phyloP scores from a whole-genome alignment of 2,888 invertebrate genomes.

The Tridacna crocea region DNA sequence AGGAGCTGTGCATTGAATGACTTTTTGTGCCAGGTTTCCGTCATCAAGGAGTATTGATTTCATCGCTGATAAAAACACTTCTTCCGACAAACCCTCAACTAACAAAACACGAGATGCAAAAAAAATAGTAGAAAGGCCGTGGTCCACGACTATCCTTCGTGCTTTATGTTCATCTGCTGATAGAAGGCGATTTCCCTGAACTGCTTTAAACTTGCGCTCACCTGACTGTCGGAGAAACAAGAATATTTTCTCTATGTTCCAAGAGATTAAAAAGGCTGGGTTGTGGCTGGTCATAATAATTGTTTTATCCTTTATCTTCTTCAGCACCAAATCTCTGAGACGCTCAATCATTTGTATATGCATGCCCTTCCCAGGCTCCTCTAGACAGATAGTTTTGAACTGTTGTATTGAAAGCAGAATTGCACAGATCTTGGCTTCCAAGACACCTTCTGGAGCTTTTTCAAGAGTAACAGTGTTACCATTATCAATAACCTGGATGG shows the following conservation, averaged over 20 bases:
- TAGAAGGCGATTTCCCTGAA: not conserved
- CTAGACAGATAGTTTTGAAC: slow-evolving; percentile 29
- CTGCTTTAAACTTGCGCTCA: not conserved
- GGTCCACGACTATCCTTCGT: slow-evolving; percentile 2
- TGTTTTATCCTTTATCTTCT: slow-evolving; percentile 8
- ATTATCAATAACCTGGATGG: not conserved
- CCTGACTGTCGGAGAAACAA: not conserved
- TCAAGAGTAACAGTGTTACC: not conserved
- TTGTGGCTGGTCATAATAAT: slow-evolving; percentile 13
- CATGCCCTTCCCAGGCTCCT: slow-evolving; percentile 39
- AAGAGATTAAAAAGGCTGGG: not conserved
- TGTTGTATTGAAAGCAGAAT: slow-evolving; percentile 15
- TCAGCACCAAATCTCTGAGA: slow-evolving; percentile 24
- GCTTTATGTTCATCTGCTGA: not conserved
- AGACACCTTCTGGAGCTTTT: slow-evolving; percentile 29
- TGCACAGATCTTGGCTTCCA: slow-evolving; percentile 24
- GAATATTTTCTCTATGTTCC: slow-evolving; percentile 1
- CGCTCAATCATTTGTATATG: slow-evolving; percentile 36
- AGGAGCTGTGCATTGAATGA: not conserved
- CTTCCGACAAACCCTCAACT: not conserved
- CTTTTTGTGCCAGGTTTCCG: not conserved
- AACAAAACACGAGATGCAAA: not conserved
- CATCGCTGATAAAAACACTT: not conserved
- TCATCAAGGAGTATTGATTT: not conserved
- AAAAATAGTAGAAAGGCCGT: not conserved